These are phyloP conservation scores for Drosophila sp. DNA, from an alignment of 1,140 invertebrate genomes.

Conservation along the genomic window DNA sequence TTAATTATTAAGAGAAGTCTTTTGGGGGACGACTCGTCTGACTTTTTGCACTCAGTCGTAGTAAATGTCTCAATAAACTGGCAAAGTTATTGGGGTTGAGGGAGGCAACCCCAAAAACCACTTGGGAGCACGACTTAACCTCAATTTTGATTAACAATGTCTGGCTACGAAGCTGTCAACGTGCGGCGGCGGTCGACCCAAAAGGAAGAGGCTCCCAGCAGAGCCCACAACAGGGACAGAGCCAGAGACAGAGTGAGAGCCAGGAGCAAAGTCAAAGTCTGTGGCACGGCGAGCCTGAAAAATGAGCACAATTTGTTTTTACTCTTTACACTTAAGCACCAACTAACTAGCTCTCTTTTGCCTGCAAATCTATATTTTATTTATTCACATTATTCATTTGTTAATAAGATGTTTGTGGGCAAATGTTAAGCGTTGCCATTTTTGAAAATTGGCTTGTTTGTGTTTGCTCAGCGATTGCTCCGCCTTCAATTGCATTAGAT, in stretches of 20 bases:
- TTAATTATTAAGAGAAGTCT: conserved; percentile 55
- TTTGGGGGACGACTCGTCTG: conserved; percentile 18
- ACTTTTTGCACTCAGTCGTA: conserved; percentile 36
- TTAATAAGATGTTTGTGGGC: conserved; percentile 64
- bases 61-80: conserved; percentile 73
- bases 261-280: not conserved
- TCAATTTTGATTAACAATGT: conserved; percentile 81
- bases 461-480: conserved; percentile 35
- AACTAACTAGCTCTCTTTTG: conserved; percentile 42
- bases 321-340: conserved; percentile 34
- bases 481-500: conserved; percentile 58
- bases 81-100: conserved; percentile 39
- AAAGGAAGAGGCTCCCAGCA: conserved; percentile 12
- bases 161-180: conserved; percentile 77
- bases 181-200: conserved; percentile 45
- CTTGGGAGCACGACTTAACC: conserved; percentile 70
- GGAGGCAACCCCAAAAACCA: conserved; percentile 22
- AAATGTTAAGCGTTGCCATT: conserved; percentile 59
- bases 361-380: conserved; percentile 64
- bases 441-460: conserved; percentile 46
- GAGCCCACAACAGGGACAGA: not conserved
- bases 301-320: conserved; percentile 73
- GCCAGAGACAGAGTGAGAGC: conserved; percentile 5
- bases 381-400: conserved; percentile 63
- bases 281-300: conserved; percentile 53